Conservation (phyloP, 2,888 invertebrate genomes). For the Lithophane socia region DNA sequence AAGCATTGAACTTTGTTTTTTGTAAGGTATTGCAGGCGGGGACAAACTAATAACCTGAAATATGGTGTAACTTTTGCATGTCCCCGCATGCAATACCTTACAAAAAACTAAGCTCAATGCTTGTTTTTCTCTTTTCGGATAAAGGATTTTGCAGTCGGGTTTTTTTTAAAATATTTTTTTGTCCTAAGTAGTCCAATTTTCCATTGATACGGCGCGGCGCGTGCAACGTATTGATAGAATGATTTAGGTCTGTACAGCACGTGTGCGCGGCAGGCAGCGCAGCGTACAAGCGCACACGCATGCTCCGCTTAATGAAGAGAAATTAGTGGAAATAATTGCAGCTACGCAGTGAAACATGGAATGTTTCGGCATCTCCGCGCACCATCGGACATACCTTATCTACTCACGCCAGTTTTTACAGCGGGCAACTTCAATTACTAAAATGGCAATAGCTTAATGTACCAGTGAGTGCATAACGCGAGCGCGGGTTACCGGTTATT, state of each 20-base stretch:
- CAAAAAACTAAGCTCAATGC: too few relatives aligned
- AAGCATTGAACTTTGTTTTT: too few relatives aligned
- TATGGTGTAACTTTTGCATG: too few relatives aligned
- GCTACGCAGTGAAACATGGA: constrained; percentile 50
- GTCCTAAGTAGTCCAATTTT: constrained; percentile 31
- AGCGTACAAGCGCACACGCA: constrained; percentile 32
- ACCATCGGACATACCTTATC: constrained; percentile 45
- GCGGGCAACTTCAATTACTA: constrained; percentile 31
- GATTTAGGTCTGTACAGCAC: constrained; percentile 42
- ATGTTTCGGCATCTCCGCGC: constrained; percentile 60
- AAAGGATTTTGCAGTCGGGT: too few relatives aligned
- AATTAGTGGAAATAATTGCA: constrained; percentile 67
- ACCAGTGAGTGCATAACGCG: constrained; percentile 21
- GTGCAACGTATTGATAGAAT: constrained; percentile 25
- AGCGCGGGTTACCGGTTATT: constrained; percentile 23
- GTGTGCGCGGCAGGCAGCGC: constrained; percentile 25
- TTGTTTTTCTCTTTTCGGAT: too few relatives aligned
- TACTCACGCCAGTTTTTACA: constrained; percentile 24
- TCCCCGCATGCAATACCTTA: too few relatives aligned
- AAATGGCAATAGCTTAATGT: constrained; percentile 41
- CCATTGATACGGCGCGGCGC: constrained; percentile 51
- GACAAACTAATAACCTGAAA: too few relatives aligned
- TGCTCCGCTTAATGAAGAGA: constrained; percentile 66
- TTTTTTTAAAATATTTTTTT: neutral
- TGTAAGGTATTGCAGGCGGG: too few relatives aligned